phyloP scores from a whole-genome alignment of 2,888 invertebrate genomes.

The Galeruca laticollis region DNA sequence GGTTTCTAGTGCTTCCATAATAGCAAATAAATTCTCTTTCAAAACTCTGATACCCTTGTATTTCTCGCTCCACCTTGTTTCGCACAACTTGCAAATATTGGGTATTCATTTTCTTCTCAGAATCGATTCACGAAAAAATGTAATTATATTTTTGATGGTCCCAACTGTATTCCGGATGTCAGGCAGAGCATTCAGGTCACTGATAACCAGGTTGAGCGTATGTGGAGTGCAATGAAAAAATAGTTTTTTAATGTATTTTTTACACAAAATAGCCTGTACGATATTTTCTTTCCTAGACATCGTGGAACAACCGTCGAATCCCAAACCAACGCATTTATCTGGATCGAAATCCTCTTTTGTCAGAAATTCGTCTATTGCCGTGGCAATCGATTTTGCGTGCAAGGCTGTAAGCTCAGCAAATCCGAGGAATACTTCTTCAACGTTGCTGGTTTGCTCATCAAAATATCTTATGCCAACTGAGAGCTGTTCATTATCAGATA shows the following conservation, averaged over 20 bases:
- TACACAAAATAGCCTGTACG: background rate
- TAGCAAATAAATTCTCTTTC: no score
- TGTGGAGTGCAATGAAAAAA: constrained; percentile 21
- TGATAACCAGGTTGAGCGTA: constrained; percentile 24
- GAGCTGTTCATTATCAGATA: constrained; percentile 49
- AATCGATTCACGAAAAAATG: constrained; percentile 53
- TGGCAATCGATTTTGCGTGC: constrained; percentile 50
- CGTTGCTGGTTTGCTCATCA: constrained; percentile 34
- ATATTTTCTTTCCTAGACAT: constrained; percentile 3
- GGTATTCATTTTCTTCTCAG: no score
- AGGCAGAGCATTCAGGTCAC: constrained; percentile 24
- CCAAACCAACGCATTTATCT: constrained; percentile 50
- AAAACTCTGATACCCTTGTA: no score
- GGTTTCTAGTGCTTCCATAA: no score
- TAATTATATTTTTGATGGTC: constrained; percentile 31
- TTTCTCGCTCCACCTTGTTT: no score
- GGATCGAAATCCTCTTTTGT: constrained; percentile 44
- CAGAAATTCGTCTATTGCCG: constrained; percentile 45
- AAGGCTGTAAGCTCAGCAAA: constrained; percentile 49
- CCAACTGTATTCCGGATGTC: constrained; percentile 26
- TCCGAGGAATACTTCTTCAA: constrained; percentile 43
- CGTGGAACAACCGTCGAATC: constrained; percentile 52
- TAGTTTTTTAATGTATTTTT: constrained; percentile 37
- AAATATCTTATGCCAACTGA: constrained; percentile 23
- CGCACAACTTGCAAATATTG: no score